Base-by-base conservation (phyloP, 2,797 vertebrate genomes). In the Mastacembelus armatus region DNA sequence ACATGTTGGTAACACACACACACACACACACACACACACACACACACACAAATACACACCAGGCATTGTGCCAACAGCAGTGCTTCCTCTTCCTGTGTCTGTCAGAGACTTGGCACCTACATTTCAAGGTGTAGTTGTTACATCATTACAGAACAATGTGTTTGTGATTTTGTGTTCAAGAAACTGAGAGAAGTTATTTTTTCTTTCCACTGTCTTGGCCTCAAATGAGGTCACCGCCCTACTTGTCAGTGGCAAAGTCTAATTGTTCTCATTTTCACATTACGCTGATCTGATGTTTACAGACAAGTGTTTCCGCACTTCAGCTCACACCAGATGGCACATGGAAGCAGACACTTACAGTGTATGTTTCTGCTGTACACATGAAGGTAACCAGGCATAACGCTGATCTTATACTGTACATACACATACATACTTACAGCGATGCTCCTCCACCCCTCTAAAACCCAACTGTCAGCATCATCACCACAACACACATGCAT, bases 71-170 rank as follows among this genome's bases (percentile, higher is more conserved):
- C 79, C 81, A 78, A 21, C 66, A 60, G 57, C 61, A 80, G 60
- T 32, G 48, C 68, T 81, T 83, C 78, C 81, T 83, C 79, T 79
- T 86, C 74, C 78, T 85, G 80, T 77, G 74, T 81, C 75, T 57
- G 8, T 71, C 68, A 62, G 36, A 76, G 63, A 75, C 62, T 60
- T 72, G 66, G 52, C 69, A 65, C 30, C 67, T 58, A 47, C 33
- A 40, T 65, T 45, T 66, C 12, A 54, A 70, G 47, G 36, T 74
- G 55, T 56, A 45, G 65, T 27, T 55, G 32, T 73, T 55, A 40
- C 65, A 77, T 82, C 66, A 48, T 66, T n/a, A 45, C 42, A 57
- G 22, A 60, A 16, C 22, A 36, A 5, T 22, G 18, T 56, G 14
- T 21, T 26, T 19, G 35, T 21, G 32, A 48, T 10, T 39, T 29